Percentiles rank a stretch among this genome's conserved stretches.
These are phyloP conservation scores for Chalcosyrphus nemorum DNA, from an alignment of 2,888 invertebrate genomes.

Conservation along the genomic window DNA sequence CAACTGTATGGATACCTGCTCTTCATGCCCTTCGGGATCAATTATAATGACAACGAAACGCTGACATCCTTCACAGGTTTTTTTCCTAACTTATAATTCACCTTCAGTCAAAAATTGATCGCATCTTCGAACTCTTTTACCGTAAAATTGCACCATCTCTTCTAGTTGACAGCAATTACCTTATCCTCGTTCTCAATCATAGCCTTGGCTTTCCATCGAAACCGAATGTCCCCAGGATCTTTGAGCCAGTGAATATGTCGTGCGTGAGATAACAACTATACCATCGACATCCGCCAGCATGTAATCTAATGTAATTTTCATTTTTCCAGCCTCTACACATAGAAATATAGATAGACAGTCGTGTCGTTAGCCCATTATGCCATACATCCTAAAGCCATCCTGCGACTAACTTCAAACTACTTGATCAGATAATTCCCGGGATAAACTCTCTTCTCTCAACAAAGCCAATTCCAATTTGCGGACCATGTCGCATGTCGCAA, in stretches of 20 bases:
- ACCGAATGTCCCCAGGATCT: slow-evolving; percentile 50
- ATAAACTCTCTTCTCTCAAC: slow-evolving; percentile 42
- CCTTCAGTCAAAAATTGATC: background rate
- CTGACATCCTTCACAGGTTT: background rate
- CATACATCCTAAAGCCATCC: slow-evolving; percentile 62
- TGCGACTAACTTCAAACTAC: slow-evolving; percentile 29
- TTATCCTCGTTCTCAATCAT: slow-evolving; percentile 20
- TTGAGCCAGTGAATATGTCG: slow-evolving; percentile 46
- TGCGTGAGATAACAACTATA: slow-evolving; percentile 64
- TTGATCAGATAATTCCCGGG: slow-evolving; percentile 70
- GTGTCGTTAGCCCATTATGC: slow-evolving; percentile 64
- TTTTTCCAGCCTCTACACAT: background rate
- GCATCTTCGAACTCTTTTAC: background rate
- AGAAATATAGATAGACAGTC: too few relatives aligned
- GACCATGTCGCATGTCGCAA: slow-evolving; percentile 58
- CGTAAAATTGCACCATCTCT: background rate
- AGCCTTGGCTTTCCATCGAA: slow-evolving; percentile 17
- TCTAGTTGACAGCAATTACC: slow-evolving; percentile 60
- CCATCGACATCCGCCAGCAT: slow-evolving; percentile 26
- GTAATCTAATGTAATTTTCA: slow-evolving; percentile 64
- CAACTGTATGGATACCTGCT: too few relatives aligned
- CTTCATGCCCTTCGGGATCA: slow-evolving; percentile 3
- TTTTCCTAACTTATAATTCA: background rate
- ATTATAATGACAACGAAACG: slow-evolving; percentile 18
- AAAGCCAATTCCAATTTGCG: slow-evolving; percentile 45